Base-by-base conservation (phyloP, 2,888 invertebrate genomes). In the Cosmia pyralina region DNA sequence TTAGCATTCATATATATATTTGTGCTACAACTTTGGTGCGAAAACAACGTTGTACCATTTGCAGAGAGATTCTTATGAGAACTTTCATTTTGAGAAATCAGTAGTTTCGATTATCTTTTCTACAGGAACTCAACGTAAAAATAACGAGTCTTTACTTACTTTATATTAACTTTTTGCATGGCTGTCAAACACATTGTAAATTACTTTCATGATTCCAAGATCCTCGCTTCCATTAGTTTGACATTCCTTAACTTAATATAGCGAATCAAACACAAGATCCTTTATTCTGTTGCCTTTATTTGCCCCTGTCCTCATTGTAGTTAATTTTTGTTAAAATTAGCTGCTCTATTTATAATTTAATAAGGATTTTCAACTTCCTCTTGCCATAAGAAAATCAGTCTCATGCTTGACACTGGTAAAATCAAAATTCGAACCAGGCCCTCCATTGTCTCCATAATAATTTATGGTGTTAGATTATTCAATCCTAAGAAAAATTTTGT, bases 71-170 rank as follows among this genome's bases (percentile, higher is more conserved):
- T 77, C 13, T 28, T 53, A 55, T 44, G 13, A 65, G 15, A 68
- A 77, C 81, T 83, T 83, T 80, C 77, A 62, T 80, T 60, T 65
- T 1, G 53, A 57, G 52, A 72, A 58, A 79, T 58, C 70, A 69
- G 72, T 67, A 44, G 69, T 71, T 68, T 75, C 50, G n/a, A 46
- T 57, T 44, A 66, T 41, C 7, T 48, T 58, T 44, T 38, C 17
- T 44, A 60, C 57, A 55, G 22, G 2, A 10, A 48, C 8, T 55
- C 44, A 57, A 48, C n/a, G 17, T 4, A 46, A 59, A 70, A 55
- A 53, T 57, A 59, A 65, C 38, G 48, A 62, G 52, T 57, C 48
- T 64, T 65, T 55, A 63, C 41, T 67, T 41, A 22, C 4, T 67
- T 50, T n/a, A 6, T 22, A 60, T 73, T 67, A 60, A 71, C 69